Evolutionary conservation across 2,888 invertebrate species (phyloP).

Genomic region (Flexamia atlantica): DNA sequence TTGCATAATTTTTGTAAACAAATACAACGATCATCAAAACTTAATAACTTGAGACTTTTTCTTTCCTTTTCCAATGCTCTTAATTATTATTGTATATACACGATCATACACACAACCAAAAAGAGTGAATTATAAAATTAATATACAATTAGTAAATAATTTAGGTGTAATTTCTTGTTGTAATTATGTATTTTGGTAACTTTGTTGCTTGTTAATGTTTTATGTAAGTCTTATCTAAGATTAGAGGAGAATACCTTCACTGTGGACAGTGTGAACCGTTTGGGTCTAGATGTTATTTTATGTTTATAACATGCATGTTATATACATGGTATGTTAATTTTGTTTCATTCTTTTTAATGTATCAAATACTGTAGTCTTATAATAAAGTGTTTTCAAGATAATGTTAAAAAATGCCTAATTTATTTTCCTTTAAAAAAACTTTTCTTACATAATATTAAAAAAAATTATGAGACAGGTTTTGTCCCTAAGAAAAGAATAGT

Average conservation of each 20-base stretch:
- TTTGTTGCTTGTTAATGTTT: conserved; percentile 29
- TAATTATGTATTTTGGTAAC: conserved; percentile 39
- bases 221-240: conserved; percentile 17
- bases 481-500: too few species aligned
- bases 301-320: conserved; percentile 56
- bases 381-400: conserved; percentile 58
- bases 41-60: not conserved
- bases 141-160: conserved; percentile 37
- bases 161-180: conserved; percentile 44
- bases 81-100: conserved; percentile 25
- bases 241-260: conserved; percentile 27
- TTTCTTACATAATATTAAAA: too few species aligned
- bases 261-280: conserved; percentile 30
- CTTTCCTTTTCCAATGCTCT: not conserved
- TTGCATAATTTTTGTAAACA: not conserved
- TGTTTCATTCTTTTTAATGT: conserved; percentile 40
- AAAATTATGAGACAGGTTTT: too few species aligned
- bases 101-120: conserved; percentile 47
- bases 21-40: not conserved
- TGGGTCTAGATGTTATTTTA: conserved; percentile 52
- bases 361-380: conserved; percentile 42
- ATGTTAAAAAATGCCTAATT: conserved; percentile 21
- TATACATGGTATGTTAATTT: conserved; percentile 30
- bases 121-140: conserved; percentile 41
- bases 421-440: too few species aligned